A percentile compares a stretch with the other conserved stretches of the same genome.
These are phyloP conservation scores for Wasmannia auropunctata DNA, from an alignment of 1,140 invertebrate species.

Conservation along the genomic window DNA sequence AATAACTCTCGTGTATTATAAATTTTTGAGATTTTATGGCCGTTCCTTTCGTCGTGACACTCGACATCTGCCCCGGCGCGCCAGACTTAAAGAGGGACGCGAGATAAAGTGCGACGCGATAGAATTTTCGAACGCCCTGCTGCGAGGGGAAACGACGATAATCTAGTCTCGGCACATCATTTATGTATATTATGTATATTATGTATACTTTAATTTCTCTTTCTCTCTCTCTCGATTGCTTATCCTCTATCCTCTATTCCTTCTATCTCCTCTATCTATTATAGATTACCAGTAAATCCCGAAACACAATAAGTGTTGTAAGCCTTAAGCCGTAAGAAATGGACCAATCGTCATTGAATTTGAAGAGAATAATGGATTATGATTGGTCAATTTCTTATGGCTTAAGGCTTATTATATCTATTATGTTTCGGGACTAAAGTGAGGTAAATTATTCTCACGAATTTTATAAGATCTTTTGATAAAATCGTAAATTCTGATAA, in stretches of 20 bases:
- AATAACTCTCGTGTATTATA: conserved; percentile 51
- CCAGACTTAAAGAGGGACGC: conserved; percentile 42
- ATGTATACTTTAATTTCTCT: not conserved
- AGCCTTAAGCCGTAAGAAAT: too few species aligned
- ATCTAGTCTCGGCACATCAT: conserved; percentile 48
- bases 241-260: not conserved
- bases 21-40: conserved; percentile 51
- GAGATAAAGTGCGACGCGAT: conserved; percentile 56
- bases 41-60: not conserved
- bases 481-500: not conserved
- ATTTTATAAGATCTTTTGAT: not conserved
- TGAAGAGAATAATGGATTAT: too few species aligned
- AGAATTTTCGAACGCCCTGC: conserved; percentile 63
- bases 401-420: too few species aligned
- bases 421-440: too few species aligned
- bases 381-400: too few species aligned
- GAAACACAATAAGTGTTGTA: too few species aligned
- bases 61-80: conserved; percentile 32
- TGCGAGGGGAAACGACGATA: conserved; percentile 58
- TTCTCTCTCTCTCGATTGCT: not conserved
- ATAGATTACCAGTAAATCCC: too few species aligned
- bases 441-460: not conserved
- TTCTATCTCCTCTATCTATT: too few species aligned
- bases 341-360: too few species aligned
- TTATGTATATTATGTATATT: conserved; percentile 32